Conservation (phyloP, 2,113 vertebrate genomes). For the Chloropsis hardwickii region DNA sequence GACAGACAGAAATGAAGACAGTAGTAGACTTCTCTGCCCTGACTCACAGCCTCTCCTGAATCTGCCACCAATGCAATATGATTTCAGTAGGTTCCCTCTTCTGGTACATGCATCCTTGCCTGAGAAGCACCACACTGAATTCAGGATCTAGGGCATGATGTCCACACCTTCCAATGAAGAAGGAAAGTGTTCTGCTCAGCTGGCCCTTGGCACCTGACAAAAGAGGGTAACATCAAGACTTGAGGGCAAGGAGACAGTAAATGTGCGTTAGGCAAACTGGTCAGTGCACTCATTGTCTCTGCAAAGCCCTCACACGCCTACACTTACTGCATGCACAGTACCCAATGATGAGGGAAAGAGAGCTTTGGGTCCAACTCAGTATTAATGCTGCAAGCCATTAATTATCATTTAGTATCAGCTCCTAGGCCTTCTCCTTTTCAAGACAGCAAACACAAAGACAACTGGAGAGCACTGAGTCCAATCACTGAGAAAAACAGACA, state of each 20-base stretch:
- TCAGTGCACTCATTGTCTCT: neutral
- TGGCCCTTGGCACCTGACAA: neutral
- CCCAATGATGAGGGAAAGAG: neutral
- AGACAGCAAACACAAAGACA: neutral
- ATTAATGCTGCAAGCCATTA: neutral
- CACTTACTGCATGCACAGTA: neutral
- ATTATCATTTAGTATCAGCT: neutral
- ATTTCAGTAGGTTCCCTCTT: neutral
- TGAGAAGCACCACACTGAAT: neutral
- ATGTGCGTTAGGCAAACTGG: neutral
- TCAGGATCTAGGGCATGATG: neutral
- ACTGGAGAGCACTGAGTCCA: neutral
- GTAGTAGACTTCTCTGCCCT: neutral
- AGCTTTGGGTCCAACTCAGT: neutral
- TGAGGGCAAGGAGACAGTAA: neutral
- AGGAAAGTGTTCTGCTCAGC: neutral
- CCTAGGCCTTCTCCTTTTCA: neutral
- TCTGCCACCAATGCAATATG: neutral
- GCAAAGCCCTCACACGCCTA: neutral
- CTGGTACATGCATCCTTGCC: neutral
- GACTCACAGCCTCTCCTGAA: neutral
- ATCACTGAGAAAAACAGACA: neutral
- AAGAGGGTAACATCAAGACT: neutral
- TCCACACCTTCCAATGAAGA: neutral
- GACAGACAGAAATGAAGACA: neutral